These are phyloP conservation scores for Leptarthrus brevirostris DNA, from an alignment of 2,888 invertebrate genomes.

Conservation along the genomic window DNA sequence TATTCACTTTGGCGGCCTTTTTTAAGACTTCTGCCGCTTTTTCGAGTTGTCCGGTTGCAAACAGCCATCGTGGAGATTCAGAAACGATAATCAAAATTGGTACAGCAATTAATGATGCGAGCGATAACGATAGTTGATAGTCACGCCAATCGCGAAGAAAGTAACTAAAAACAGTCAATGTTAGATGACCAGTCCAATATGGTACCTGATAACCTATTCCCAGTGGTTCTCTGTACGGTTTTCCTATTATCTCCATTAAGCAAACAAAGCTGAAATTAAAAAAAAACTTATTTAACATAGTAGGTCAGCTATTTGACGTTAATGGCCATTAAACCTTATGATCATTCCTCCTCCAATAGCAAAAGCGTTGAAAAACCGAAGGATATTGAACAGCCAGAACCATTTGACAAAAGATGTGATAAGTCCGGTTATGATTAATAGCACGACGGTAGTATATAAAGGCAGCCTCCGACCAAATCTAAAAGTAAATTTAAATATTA, in stretches of 20 bases:
- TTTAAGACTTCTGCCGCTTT: constrained; percentile 74
- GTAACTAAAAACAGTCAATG: constrained; percentile 72
- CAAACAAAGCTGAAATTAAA: constrained; percentile 70
- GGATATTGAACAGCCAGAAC: constrained; percentile 71
- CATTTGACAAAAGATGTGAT: constrained; percentile 77
- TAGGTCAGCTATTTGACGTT: background rate
- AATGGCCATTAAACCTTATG: constrained; percentile 63
- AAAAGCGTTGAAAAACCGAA: constrained; percentile 76
- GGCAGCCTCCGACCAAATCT: constrained; percentile 80
- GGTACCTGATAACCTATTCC: constrained; percentile 74
- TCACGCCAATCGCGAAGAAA: constrained; percentile 75
- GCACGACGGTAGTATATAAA: constrained; percentile 75
- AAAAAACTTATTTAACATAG: background rate
- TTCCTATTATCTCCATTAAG: constrained; percentile 73
- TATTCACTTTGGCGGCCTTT: constrained; percentile 73
- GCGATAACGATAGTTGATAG: constrained; percentile 75
- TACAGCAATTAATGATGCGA: constrained; percentile 72
- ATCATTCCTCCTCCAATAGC: constrained; percentile 85
- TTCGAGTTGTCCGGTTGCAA: constrained; percentile 74
- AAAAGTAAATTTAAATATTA: constrained; percentile 58
- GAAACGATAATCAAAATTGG: constrained; percentile 77
- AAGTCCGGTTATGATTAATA: constrained; percentile 77
- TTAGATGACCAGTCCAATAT: constrained; percentile 74
- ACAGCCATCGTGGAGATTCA: constrained; percentile 84
- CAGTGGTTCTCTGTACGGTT: constrained; percentile 65